Percentiles rank a stretch among this genome's conserved stretches.
These are phyloP conservation scores for Anhinga anhinga DNA, from an alignment of 2,113 vertebrate genomes.

Conservation along the genomic window DNA sequence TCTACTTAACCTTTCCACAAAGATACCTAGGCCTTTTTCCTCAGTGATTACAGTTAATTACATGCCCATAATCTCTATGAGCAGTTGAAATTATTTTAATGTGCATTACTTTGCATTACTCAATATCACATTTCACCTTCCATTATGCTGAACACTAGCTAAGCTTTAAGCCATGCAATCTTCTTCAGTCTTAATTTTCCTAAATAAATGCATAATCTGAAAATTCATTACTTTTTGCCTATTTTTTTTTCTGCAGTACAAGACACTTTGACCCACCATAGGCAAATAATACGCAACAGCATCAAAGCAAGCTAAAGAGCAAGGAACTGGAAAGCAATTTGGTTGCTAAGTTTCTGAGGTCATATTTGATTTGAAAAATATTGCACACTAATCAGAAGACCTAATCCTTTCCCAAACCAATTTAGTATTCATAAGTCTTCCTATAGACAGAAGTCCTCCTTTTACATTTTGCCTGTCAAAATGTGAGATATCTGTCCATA, in stretches of 20 bases:
- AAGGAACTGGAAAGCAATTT: neutral
- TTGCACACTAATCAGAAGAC: neutral
- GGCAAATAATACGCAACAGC: neutral
- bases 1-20: neutral
- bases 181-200: neutral
- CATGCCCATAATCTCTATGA: neutral
- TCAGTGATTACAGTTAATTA: neutral
- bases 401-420: neutral
- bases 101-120: neutral
- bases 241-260: neutral
- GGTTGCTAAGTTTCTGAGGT: neutral
- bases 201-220: neutral
- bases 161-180: neutral
- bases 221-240: neutral
- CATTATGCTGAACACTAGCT: neutral
- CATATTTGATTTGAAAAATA: neutral
- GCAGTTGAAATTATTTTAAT: neutral
- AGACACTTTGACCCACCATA: neutral
- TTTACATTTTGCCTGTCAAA: neutral
- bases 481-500: neutral
- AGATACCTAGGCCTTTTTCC: neutral
- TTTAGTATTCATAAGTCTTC: neutral
- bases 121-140: neutral
- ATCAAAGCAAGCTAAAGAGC: neutral
- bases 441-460: neutral